These are phyloP conservation scores for Chaitophorus viminalis DNA, from an alignment of 2,888 invertebrate species.

Conservation along the genomic window DNA sequence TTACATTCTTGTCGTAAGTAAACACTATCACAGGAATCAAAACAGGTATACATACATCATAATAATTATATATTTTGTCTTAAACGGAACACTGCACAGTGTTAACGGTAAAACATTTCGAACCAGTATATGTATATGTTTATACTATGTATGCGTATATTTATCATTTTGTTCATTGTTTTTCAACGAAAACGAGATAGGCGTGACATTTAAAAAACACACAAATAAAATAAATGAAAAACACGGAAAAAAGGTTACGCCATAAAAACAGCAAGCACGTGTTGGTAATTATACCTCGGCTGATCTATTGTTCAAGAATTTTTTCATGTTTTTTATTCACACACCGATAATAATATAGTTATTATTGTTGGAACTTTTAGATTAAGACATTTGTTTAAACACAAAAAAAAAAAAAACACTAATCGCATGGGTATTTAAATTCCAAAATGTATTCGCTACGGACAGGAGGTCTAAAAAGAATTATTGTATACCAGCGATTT, in stretches of 20 bases:
- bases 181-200: background rate
- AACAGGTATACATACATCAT: background rate
- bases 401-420: background rate
- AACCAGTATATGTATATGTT: background rate
- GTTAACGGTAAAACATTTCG: background rate
- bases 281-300: background rate
- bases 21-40: background rate
- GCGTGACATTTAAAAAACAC: constrained; percentile 5
- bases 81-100: background rate
- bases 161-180: constrained; percentile 13
- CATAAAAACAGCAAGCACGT: constrained; percentile 27
- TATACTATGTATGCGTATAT: too few relatives aligned
- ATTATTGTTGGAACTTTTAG: background rate
- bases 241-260: background rate
- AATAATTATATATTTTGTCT: background rate
- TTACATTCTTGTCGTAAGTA: background rate
- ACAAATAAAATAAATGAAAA: constrained; percentile 28
- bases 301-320: background rate
- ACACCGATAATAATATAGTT: background rate
- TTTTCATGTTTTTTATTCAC: background rate
- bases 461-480: background rate
- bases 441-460: background rate
- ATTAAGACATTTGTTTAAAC: background rate
- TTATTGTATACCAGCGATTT: background rate
- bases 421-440: background rate